Evolutionary conservation across 2,797 vertebrate genomes (phyloP).

Genomic region (Lacerta bilineata): DNA sequence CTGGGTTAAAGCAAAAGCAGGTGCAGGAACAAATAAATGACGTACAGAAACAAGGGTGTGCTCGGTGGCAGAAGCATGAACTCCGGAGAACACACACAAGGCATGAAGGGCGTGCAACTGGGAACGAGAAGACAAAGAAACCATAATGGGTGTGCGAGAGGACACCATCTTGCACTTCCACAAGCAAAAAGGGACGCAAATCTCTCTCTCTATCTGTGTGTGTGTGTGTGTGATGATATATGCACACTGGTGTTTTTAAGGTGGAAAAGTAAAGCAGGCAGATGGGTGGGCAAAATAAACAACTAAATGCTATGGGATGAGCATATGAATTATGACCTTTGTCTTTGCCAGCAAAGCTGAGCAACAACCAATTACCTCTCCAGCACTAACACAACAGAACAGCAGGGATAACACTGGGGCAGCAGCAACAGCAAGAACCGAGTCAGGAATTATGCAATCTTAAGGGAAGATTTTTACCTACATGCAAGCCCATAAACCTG

Average conservation of each 20-base stretch:
- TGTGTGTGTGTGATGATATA: not conserved
- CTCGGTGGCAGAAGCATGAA: not conserved
- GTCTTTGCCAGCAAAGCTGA: not conserved
- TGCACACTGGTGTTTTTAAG: not conserved
- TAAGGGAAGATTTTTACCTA: not conserved
- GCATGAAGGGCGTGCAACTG: slow-evolving; percentile 19
- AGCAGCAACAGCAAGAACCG: not conserved
- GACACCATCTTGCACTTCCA: not conserved
- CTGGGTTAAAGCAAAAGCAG: not conserved
- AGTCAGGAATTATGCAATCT: not conserved
- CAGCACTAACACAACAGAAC: not conserved
- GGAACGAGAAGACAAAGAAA: slow-evolving; percentile 15
- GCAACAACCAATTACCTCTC: not conserved
- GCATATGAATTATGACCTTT: not conserved
- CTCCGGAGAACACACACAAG: slow-evolving; percentile 6
- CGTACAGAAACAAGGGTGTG: slow-evolving; percentile 6
- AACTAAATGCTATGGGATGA: not conserved
- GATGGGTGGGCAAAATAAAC: not conserved
- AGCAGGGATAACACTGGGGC: not conserved
- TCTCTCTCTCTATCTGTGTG: not conserved
- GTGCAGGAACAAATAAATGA: not conserved
- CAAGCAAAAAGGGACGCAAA: not conserved
- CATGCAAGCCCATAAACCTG: not conserved
- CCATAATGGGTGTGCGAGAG: not conserved
- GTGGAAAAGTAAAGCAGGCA: not conserved